Evolutionary conservation across 2,888 invertebrate species (phyloP).

Genomic region (Protodeltote pygarga): DNA sequence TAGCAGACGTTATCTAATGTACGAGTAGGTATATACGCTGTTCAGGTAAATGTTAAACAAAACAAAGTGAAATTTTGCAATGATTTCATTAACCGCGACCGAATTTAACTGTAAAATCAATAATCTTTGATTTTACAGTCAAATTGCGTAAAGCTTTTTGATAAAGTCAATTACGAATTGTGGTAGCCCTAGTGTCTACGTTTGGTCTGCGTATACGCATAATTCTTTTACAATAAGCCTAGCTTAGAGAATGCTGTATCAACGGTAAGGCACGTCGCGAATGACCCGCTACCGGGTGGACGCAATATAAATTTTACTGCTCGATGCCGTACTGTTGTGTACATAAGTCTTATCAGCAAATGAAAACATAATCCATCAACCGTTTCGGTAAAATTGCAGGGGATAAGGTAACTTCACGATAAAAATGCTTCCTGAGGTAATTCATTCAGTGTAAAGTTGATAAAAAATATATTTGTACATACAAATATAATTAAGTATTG

Average conservation of each 20-base stretch:
- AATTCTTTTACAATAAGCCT: conserved; percentile 45
- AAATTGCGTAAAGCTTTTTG: conserved; percentile 18
- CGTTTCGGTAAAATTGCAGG: not conserved
- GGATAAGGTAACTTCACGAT: not conserved
- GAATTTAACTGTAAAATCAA: no score
- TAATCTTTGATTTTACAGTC: conserved; percentile 33
- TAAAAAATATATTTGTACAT: no score
- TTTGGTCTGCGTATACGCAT: conserved; percentile 22
- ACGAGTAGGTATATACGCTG: no score
- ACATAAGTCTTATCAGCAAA: conserved; percentile 42
- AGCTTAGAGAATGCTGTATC: conserved; percentile 51
- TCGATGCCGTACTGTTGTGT: conserved; percentile 54
- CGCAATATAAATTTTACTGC: conserved; percentile 71
- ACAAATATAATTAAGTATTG: conserved; percentile 4
- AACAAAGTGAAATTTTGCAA: conserved; percentile 31
- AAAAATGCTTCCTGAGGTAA: no score
- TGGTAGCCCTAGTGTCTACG: conserved; percentile 11
- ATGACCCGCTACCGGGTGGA: conserved; percentile 68
- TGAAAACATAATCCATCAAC: not conserved
- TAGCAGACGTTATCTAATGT: no score
- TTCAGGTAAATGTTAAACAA: no score
- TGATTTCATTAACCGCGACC: conserved; percentile 34
- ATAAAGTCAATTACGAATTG: conserved; percentile 7
- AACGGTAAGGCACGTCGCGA: conserved; percentile 46
- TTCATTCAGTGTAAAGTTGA: no score